phyloP scores from a whole-genome alignment of 2,113 vertebrate species.

The Hiodon tergisus region DNA sequence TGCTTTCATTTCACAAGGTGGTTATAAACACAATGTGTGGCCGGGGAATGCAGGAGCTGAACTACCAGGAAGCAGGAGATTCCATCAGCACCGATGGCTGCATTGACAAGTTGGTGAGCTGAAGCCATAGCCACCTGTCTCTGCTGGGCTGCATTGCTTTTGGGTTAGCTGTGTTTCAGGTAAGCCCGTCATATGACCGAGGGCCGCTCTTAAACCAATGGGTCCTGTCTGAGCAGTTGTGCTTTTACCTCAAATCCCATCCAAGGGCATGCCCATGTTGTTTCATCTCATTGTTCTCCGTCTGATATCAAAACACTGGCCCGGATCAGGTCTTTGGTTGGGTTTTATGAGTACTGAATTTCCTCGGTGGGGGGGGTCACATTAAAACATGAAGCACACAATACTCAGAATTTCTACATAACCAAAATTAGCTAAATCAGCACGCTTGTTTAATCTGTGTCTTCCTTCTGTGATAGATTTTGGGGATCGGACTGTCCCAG shows the following conservation, averaged over 20 bases:
- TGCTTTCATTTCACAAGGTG: conserved; percentile 40
- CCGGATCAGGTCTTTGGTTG: too few relatives aligned
- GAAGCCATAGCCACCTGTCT: conserved; percentile 88
- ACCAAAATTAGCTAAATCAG: not conserved
- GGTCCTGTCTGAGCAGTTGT: too few relatives aligned
- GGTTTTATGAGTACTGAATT: too few relatives aligned
- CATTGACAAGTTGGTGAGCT: conserved; percentile 86
- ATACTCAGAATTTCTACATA: not conserved
- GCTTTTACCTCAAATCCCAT: too few relatives aligned
- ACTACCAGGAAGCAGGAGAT: conserved; percentile 58
- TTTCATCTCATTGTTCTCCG: too few relatives aligned
- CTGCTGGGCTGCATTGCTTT: conserved; percentile 80
- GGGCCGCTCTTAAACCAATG: too few relatives aligned
- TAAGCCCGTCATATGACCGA: conserved; percentile 28
- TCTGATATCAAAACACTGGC: too few relatives aligned
- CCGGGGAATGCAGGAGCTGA: conserved; percentile 66
- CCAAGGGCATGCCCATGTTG: too few relatives aligned
- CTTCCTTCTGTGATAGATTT: conserved; percentile 63
- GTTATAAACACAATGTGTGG: conserved; percentile 97
- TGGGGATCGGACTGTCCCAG: conserved; percentile 86
- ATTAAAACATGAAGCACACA: not conserved
- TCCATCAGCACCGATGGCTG: conserved; percentile 84
- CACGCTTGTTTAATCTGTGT: conserved; percentile 6
- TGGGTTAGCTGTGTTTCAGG: conserved; percentile 87
- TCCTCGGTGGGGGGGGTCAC: not conserved